Evolutionary conservation across 2,797 vertebrate genomes (phyloP), one percentile per base, ranked within the genome.

Genomic region (Choloepus didactylus): DNA sequence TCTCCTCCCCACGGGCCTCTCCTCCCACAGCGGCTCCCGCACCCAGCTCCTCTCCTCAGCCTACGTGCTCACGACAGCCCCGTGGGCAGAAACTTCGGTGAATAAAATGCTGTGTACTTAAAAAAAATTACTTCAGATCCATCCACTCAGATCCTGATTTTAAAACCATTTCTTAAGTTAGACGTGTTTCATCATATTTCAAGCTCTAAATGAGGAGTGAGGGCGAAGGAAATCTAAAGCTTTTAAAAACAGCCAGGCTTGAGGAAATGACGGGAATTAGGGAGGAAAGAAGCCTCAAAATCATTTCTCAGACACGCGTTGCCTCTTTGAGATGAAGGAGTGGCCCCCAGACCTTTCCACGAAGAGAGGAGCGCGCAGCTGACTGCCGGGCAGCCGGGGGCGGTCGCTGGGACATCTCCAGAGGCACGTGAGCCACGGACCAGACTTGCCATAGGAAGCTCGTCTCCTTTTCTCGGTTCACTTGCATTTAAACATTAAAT

Each of bases 161-260:
- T 96, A 92, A 70, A 44, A 44, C 31, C 73, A 44, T 84, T 97
- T 95, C 82, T 96, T 84, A 96, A 96, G 76, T 56, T 59, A 96
- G 79, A 96, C 88, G 87, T 90, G 89, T 92, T 93, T 93, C 89
- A 94, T 97, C 93, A 62, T 59, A 95, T 93, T 92, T 97, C 77
- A 97, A 96, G 91, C 77, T 94, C 84, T 93, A 92, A 91, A 89
- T 89, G 82, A 96, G 75, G 90, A 94, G 85, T 29, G n/a, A 94
- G 31, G 91, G 83, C 87, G 96, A 89, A 94, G 89, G 95, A 95
- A 96, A 94, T 62, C 46, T 91, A 91, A 91, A 95, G 83, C 75
- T 94, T 96, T 97, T 85, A 89, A 94, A 96, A 97, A 94, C 87
- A 96, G 83, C 75, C 60, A 92, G 72, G 86, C 12, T 51, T 93